A percentile compares a stretch with the other conserved stretches of the same genome.
These are phyloP conservation scores for Eupithecia insigniata DNA, from an alignment of 2,888 invertebrate species.

Conservation along the genomic window DNA sequence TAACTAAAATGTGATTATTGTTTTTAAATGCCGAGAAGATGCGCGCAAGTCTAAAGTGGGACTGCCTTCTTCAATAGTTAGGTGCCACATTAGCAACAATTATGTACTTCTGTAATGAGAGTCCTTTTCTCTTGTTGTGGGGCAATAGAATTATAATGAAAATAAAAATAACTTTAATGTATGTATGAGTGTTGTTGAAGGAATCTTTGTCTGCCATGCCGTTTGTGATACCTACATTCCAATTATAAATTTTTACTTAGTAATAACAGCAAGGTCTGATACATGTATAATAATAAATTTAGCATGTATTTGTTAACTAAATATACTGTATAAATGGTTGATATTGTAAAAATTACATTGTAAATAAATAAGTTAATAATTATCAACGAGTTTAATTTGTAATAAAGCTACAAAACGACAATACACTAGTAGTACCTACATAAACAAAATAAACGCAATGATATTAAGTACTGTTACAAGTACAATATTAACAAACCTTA, in stretches of 20 bases:
- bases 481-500: constrained; percentile 33
- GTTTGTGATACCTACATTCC: constrained; percentile 79
- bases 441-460: constrained; percentile 8
- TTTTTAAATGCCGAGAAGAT: neutral
- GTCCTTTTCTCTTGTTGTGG: neutral
- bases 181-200: constrained; percentile 56
- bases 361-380: constrained; percentile 82
- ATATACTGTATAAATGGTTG: constrained; percentile 84
- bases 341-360: constrained; percentile 82
- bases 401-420: neutral
- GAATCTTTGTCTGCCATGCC: constrained; percentile 69
- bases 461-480: constrained; percentile 25
- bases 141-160: constrained; percentile 16
- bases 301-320: constrained; percentile 77
- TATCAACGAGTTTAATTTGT: constrained; percentile 38
- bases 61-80: constrained; percentile 34
- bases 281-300: constrained; percentile 78
- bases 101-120: neutral
- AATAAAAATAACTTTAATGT: constrained; percentile 33
- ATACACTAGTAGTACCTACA: constrained; percentile 5
- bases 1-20: neutral
- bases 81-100: neutral
- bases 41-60: neutral
- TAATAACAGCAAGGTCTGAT: constrained; percentile 77
- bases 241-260: constrained; percentile 64